These are phyloP conservation scores for Crocallis elinguaria DNA, from an alignment of 2,888 invertebrate species.

Conservation along the genomic window DNA sequence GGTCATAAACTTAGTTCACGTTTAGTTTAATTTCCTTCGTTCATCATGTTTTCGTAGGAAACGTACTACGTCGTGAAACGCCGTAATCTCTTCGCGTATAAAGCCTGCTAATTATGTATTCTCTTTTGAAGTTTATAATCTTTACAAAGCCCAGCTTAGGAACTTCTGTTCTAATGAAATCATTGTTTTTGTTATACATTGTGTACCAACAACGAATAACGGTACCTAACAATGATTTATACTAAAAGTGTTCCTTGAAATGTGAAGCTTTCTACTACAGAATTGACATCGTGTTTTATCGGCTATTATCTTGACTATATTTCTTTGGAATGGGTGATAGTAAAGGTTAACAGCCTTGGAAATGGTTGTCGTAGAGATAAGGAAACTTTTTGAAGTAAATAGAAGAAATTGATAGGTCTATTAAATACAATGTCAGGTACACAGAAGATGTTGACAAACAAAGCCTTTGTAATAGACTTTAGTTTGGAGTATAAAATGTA, in stretches of 20 bases:
- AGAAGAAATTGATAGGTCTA: constrained; percentile 19
- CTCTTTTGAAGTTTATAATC: constrained; percentile 32
- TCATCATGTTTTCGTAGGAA: constrained; percentile 4
- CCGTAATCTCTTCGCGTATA: constrained; percentile 34
- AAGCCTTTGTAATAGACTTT: neutral
- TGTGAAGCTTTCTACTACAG: too few relatives aligned
- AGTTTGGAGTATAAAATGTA: too few relatives aligned
- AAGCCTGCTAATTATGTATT: constrained; percentile 34
- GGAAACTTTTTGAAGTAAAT: constrained; percentile 26
- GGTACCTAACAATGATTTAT: too few relatives aligned
- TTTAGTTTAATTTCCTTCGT: constrained; percentile 31
- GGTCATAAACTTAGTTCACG: constrained; percentile 35
- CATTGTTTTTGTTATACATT: neutral
- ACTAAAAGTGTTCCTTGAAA: too few relatives aligned
- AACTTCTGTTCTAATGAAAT: constrained; percentile 15
- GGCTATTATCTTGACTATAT: constrained; percentile 48
- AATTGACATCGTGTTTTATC: constrained; percentile 40
- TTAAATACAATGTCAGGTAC: neutral
- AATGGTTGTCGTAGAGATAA: constrained; percentile 26
- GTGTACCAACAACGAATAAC: too few relatives aligned
- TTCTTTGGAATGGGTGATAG: constrained; percentile 51
- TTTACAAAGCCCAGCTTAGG: constrained; percentile 28
- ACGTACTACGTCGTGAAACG: constrained; percentile 7
- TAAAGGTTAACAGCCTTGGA: constrained; percentile 29
- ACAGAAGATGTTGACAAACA: neutral